These are phyloP conservation scores for Lacerta agilis DNA, from an alignment of 2,797 vertebrate species.

Conservation along the genomic window DNA sequence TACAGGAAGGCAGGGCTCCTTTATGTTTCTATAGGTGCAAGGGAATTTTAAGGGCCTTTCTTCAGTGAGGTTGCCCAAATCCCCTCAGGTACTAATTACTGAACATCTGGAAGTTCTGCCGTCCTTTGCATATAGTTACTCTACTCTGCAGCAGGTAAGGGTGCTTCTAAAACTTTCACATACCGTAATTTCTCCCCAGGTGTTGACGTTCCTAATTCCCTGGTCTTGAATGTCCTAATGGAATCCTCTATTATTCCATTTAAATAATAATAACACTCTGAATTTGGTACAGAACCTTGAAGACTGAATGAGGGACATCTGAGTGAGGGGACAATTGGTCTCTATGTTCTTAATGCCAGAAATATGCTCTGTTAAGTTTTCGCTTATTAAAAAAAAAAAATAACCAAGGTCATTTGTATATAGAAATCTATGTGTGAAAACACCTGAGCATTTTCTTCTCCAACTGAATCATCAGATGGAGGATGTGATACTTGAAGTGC, in stretches of 20 bases:
- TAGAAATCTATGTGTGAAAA: slow-evolving; percentile 43
- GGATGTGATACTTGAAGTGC: neutral
- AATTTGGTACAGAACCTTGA: neutral
- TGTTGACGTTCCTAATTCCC: neutral
- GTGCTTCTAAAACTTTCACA: neutral
- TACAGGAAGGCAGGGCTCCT: neutral
- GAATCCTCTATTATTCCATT: neutral
- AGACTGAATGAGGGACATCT: neutral
- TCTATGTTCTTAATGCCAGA: slow-evolving; percentile 15
- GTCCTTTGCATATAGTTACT: neutral
- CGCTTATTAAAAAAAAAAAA: neutral
- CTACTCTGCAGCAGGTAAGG: neutral
- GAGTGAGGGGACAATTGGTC: neutral
- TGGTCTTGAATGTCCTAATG: neutral
- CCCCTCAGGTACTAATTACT: neutral
- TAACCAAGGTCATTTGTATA: neutral
- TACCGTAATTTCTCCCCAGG: neutral
- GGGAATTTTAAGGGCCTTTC: neutral
- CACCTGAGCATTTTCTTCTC: slow-evolving; percentile 13
- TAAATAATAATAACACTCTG: no score
- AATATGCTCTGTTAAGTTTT: slow-evolving; percentile 4
- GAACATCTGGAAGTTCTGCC: neutral
- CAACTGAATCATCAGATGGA: neutral
- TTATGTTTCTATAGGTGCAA: neutral
- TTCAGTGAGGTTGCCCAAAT: neutral